These are phyloP conservation scores for Cryptotis parvus DNA, from an alignment of 2,113 vertebrate species.

Conservation along the genomic window DNA sequence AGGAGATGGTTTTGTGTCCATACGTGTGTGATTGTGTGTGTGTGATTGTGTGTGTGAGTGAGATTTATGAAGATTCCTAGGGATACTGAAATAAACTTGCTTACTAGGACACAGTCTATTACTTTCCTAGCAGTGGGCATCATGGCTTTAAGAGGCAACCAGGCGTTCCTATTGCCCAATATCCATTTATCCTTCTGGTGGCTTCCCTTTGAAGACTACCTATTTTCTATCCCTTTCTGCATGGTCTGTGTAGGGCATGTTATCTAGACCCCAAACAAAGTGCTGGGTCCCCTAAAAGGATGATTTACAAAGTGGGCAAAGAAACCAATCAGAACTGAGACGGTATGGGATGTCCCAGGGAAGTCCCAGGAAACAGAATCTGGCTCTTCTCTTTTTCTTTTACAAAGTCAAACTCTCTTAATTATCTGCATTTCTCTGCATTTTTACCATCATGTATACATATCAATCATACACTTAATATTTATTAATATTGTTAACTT, in stretches of 20 bases:
- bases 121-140: not conserved
- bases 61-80: not conserved
- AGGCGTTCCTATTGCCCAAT: not conserved
- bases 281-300: not conserved
- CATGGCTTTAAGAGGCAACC: not conserved
- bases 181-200: not conserved
- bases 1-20: not conserved
- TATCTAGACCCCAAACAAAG: constrained; percentile 3
- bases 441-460: too few species aligned
- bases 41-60: too few species aligned
- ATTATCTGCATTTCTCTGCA: too few species aligned
- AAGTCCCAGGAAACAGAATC: constrained; percentile 27
- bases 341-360: not conserved
- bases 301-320: not conserved
- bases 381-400: too few species aligned
- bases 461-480: too few species aligned
- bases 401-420: too few species aligned
- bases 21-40: not conserved
- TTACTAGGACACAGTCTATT: not conserved
- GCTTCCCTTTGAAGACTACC: not conserved
- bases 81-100: not conserved
- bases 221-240: not conserved
- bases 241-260: not conserved
- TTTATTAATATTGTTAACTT: too few species aligned
- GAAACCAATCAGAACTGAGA: not conserved